Base-by-base conservation (phyloP, 1,140 invertebrate genomes). In the Leptonema lineaticorne region DNA sequence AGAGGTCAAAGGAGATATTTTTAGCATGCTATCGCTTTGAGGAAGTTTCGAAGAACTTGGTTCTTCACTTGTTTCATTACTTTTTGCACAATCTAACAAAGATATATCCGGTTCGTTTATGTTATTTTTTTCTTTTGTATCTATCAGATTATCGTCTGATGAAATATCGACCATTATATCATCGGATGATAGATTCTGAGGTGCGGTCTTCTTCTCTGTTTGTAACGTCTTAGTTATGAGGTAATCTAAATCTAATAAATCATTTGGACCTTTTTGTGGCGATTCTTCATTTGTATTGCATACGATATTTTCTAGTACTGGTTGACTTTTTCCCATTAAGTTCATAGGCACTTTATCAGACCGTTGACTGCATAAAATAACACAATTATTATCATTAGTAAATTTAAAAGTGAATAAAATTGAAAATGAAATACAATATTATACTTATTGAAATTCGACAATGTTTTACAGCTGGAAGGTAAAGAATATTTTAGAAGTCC, bases 271-370 rank as follows among this genome's bases (percentile, higher is more conserved):
- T 26, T 56, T 58, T n/a, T 37, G 24, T 27, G 16, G 1, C 7
- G 22, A n/a, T 56, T 65, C 20, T 16, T n/a, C 8, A n/a, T 2
- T 24, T 6, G 18, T 6, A 28, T 59, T 26, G n/a, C n/a, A n/a
- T n/a, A n/a, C n/a, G 6, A 24, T 24, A 28, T n/a, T 41, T 29
- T 50, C 63, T 18, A 24, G 3, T 45, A 16, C 8, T 74, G 33
- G 79, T 76, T 59, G 76, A 78, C 30, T 71, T 67, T 73, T 83
- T 69, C 79, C 81, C 76, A 88, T 76, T 67, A 86, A 84, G 75
- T 92, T 92, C 81, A 92, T 87, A 41, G 90, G 86, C 50, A 90
- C 78, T 78, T 90, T 91, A 68, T 87, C 86, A 22, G 83, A 75
- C 68, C 80, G 76, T 75, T 87, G 89, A 73, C 83, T 84, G 70